Conservation (phyloP, 2,797 vertebrate genomes). For the Eremophila alpestris region DNA sequence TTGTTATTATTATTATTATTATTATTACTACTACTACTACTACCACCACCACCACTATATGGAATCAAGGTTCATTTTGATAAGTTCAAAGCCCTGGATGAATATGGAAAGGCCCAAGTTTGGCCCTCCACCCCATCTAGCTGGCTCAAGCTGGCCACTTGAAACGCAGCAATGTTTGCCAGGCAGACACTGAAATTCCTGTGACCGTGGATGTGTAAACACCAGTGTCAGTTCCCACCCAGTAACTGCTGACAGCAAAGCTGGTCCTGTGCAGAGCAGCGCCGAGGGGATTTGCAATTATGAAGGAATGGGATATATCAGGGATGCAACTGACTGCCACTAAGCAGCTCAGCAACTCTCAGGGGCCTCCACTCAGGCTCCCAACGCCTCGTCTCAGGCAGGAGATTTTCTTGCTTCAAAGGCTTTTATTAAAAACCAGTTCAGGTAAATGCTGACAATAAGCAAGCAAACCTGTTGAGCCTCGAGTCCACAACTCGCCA, state of each 20-base stretch:
- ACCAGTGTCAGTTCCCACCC: neutral
- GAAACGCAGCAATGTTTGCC: neutral
- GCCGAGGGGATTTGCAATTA: slow-evolving; percentile 23
- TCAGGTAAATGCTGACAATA: slow-evolving; percentile 40
- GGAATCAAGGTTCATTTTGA: neutral
- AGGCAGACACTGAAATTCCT: neutral
- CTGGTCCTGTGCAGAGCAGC: slow-evolving; percentile 25
- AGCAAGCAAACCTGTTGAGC: slow-evolving; percentile 46
- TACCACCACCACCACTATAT: neutral
- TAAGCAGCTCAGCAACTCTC: slow-evolving; percentile 60
- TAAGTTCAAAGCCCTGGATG: neutral
- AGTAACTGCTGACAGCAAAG: neutral
- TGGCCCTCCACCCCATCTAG: neutral
- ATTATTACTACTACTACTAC: neutral
- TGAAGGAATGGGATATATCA: slow-evolving; percentile 32
- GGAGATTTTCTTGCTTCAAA: slow-evolving; percentile 61
- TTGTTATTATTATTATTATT: neutral
- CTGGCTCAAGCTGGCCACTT: neutral
- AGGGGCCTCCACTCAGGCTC: slow-evolving; percentile 12
- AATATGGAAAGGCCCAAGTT: neutral
- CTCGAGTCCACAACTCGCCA: neutral
- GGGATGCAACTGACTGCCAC: slow-evolving; percentile 47
- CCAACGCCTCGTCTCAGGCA: neutral
- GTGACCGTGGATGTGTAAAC: neutral
- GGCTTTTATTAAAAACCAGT: slow-evolving; percentile 59